A percentile compares a stretch with the other conserved stretches of the same genome.
phyloP scores from a whole-genome alignment of 1,140 invertebrate species.

The Heliconius hewitsoni region DNA sequence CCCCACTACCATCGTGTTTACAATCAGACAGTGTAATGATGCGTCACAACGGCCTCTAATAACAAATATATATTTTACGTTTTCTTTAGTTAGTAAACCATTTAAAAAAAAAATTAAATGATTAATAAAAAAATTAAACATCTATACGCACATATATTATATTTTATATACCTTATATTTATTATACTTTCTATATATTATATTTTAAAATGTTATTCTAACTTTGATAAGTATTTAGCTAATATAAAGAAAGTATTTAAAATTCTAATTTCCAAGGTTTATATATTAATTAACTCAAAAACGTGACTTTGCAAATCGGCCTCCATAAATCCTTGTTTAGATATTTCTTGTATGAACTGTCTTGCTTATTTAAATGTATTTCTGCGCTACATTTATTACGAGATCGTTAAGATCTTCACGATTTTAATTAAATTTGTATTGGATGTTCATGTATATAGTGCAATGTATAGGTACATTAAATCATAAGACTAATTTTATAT shows the following conservation, averaged over 20 bases:
- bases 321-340: constrained; percentile 10
- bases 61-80: no score
- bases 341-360: neutral
- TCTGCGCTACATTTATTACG: neutral
- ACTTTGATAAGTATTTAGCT: neutral
- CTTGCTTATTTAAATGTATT: neutral
- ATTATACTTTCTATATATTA: no score
- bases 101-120: no score
- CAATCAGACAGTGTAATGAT: no score
- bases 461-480: no score
- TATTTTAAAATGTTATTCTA: neutral
- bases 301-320: constrained; percentile 3
- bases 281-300: neutral
- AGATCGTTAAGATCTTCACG: neutral
- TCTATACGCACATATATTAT: no score
- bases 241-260: neutral
- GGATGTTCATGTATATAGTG: neutral
- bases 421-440: neutral
- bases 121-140: no score
- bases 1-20: no score
- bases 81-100: no score
- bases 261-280: neutral
- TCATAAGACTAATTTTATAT: no score
- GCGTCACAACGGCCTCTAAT: no score
- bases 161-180: no score